Evolutionary conservation across 2,113 vertebrate genomes (phyloP).

Genomic region (Vulpes lagopus): DNA sequence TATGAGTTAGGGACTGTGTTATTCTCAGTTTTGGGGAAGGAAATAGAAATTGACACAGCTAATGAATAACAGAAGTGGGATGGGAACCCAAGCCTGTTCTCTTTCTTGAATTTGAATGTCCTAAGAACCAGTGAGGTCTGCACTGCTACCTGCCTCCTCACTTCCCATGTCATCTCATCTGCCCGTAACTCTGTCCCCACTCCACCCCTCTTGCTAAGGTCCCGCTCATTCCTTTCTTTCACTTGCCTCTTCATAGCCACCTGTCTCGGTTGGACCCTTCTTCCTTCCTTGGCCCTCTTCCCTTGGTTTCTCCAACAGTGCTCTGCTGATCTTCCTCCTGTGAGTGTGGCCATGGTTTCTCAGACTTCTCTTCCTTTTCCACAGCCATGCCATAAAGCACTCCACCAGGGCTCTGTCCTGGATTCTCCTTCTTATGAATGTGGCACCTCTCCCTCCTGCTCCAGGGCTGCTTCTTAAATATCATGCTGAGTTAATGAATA

Average conservation of each 20-base stretch:
- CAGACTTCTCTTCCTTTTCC: background rate
- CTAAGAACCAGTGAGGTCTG: background rate
- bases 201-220: background rate
- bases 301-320: background rate
- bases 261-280: background rate
- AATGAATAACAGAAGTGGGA: background rate
- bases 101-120: background rate
- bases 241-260: no score
- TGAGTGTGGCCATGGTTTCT: background rate
- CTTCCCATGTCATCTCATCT: background rate
- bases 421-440: background rate
- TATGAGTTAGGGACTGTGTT: background rate
- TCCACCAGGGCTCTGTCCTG: background rate
- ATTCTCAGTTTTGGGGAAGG: background rate
- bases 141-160: background rate
- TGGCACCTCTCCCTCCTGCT: no score
- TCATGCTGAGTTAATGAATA: background rate
- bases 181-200: no score
- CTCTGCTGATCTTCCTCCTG: background rate
- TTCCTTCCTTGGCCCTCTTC: background rate
- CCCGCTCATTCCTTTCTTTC: background rate
- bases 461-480: background rate
- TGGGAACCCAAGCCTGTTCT: background rate
- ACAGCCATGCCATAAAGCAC: accelerated
- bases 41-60: background rate